Evolutionary conservation across 2,797 vertebrate species (phyloP).

Genomic region (Crenuchus spilurus): DNA sequence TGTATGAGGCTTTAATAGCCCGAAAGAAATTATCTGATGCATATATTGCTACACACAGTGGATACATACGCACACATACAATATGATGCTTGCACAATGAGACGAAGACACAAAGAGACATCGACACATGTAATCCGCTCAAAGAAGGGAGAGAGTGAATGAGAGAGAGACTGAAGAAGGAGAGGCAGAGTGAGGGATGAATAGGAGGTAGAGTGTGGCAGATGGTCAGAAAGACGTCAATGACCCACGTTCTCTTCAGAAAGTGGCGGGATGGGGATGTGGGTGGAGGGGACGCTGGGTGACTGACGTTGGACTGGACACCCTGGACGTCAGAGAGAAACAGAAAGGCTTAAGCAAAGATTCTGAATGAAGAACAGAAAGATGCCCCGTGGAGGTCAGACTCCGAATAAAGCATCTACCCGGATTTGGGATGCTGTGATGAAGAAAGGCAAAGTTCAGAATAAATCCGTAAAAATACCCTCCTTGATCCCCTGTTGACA

Average conservation of each 20-base stretch:
- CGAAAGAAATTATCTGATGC: slow-evolving; percentile 59
- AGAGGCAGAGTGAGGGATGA: slow-evolving; percentile 30
- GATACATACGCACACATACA: not conserved
- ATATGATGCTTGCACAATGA: slow-evolving; percentile 27
- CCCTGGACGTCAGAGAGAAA: slow-evolving; percentile 57
- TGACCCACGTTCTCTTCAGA: slow-evolving; percentile 74
- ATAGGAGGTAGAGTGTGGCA: slow-evolving; percentile 64
- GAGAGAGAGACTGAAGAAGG: slow-evolving; percentile 1
- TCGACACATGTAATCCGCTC: slow-evolving; percentile 76
- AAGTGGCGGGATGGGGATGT: slow-evolving; percentile 65
- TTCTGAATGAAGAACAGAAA: not conserved
- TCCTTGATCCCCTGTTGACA: not conserved
- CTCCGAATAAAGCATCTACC: not conserved
- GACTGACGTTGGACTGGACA: slow-evolving; percentile 59
- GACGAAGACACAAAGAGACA: slow-evolving; percentile 63
- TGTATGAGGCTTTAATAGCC: not conserved
- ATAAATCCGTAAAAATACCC: not conserved
- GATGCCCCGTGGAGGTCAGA: not conserved
- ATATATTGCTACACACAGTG: not conserved
- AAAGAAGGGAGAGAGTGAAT: slow-evolving; percentile 5
- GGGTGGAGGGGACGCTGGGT: slow-evolving; percentile 56
- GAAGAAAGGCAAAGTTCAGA: not conserved
- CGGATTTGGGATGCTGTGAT: not conserved
- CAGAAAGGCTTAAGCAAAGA: slow-evolving; percentile 25
- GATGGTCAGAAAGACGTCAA: slow-evolving; percentile 80